Base-by-base conservation (phyloP, 1,140 invertebrate genomes). In the Apis florea region DNA sequence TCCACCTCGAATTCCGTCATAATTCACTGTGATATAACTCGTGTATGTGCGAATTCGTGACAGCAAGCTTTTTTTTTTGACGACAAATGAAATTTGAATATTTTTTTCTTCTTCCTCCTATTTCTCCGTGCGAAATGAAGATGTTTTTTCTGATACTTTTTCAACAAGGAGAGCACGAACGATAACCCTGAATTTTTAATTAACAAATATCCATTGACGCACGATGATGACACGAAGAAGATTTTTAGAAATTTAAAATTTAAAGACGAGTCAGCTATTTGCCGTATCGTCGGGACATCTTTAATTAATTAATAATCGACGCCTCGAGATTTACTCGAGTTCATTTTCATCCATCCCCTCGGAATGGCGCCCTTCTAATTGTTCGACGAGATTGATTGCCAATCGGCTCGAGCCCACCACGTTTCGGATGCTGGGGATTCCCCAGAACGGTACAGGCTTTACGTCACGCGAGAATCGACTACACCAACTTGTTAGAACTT, bases 381-480 rank as follows among this genome's bases (percentile, higher is more conserved):
- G 49, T 40, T 47, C 58, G 59, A 31, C 68, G 64, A 79, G 77
- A 79, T 72, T 79, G 69, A 79, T 79, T 49, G 51, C 59, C 58
- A 19, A 79, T 63, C 69, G 69, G 13, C 31, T 26, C 26, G 31
- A 26, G 53, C 63, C 5, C 74, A 72, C 8, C 54, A n/a, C n/a
- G 2, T 66, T 67, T 47, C 56, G 51, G 69, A 68, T 49, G 19
- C 67, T 49, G 47, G 31, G 31, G 67, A 51, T 49, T 53, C 47
- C 21, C 54, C 17, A 0, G 11, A 53, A 59, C 24, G 24, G 21
- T 64, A 15, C 64, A 40, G 49, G 19, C 10, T 13, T 53, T 53
- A 19, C 68, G 67, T 79, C 24, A 40, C 19, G 1, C 11, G 63
- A 21, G 47, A 69, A 26, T 47, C 64, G n/a, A 56, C n/a, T 64